phyloP scores from a whole-genome alignment of 2,113 vertebrate genomes.

The Neoarius graeffei region DNA sequence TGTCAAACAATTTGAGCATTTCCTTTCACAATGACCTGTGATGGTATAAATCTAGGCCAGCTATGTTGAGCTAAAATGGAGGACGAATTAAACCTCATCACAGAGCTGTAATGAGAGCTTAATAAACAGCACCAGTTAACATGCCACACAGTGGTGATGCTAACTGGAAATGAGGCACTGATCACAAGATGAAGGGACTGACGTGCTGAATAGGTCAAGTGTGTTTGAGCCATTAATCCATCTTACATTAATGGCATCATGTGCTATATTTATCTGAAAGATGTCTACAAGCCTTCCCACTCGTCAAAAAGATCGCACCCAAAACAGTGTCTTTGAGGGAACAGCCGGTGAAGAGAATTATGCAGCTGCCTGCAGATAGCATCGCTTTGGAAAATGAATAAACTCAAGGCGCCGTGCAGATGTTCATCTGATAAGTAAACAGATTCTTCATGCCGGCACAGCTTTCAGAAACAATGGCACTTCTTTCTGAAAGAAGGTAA shows the following conservation, averaged over 20 bases:
- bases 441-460: constrained; percentile 18
- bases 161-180: constrained; percentile 51
- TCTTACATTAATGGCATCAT: constrained; percentile 32
- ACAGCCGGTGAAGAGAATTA: constrained; percentile 41
- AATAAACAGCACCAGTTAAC: constrained; percentile 49
- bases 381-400: constrained; percentile 51
- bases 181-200: background rate
- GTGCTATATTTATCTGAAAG: constrained; percentile 53
- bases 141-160: background rate
- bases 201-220: constrained; percentile 47
- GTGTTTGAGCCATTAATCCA: constrained; percentile 42
- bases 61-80: constrained; percentile 30
- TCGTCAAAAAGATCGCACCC: constrained; percentile 52
- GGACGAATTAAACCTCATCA: constrained; percentile 34
- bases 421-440: constrained; percentile 59
- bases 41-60: constrained; percentile 34
- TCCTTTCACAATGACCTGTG: constrained; percentile 5
- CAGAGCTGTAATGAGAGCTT: constrained; percentile 36
- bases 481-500: constrained; percentile 56
- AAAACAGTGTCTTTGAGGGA: constrained; percentile 44
- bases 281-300: constrained; percentile 55
- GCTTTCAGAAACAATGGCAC: constrained; percentile 40
- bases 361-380: constrained; percentile 57
- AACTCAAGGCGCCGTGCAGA: constrained; percentile 58
- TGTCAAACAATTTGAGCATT: constrained; percentile 26